phyloP scores from a whole-genome alignment of 2,888 invertebrate genomes.

The Eristalinus aeneus region DNA sequence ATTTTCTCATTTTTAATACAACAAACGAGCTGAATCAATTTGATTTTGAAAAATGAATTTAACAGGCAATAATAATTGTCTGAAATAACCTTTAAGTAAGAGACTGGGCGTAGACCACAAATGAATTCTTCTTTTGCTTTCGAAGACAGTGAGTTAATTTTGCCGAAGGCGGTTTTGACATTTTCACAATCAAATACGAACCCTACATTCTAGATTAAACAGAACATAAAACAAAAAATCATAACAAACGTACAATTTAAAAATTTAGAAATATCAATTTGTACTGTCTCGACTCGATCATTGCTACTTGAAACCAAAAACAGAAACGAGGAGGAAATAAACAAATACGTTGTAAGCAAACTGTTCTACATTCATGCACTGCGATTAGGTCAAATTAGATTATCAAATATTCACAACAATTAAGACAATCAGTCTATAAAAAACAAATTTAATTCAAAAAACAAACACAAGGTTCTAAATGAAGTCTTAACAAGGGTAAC shows the following conservation, averaged over 20 bases:
- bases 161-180: no score
- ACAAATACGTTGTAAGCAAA: not conserved
- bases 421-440: conserved; percentile 7
- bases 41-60: no score
- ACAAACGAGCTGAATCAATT: no score
- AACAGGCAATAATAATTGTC: no score
- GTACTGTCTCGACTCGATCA: not conserved
- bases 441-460: conserved; percentile 19
- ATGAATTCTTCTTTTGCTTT: no score
- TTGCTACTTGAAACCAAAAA: not conserved
- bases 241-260: not conserved
- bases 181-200: not conserved
- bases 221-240: not conserved
- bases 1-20: no score
- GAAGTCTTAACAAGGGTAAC: conserved; percentile 6
- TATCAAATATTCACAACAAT: conserved; percentile 29
- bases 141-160: no score
- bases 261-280: not conserved
- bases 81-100: no score
- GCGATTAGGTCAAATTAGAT: conserved; percentile 13
- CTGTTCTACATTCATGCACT: conserved; percentile 50
- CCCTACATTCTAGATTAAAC: not conserved
- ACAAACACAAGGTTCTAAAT: not conserved
- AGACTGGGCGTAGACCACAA: no score
- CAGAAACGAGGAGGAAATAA: not conserved